A percentile compares a stretch with the other conserved stretches of the same genome.
Conservation (phyloP, 2,113 vertebrate genomes). For the Tychaedon coryphoeus region DNA sequence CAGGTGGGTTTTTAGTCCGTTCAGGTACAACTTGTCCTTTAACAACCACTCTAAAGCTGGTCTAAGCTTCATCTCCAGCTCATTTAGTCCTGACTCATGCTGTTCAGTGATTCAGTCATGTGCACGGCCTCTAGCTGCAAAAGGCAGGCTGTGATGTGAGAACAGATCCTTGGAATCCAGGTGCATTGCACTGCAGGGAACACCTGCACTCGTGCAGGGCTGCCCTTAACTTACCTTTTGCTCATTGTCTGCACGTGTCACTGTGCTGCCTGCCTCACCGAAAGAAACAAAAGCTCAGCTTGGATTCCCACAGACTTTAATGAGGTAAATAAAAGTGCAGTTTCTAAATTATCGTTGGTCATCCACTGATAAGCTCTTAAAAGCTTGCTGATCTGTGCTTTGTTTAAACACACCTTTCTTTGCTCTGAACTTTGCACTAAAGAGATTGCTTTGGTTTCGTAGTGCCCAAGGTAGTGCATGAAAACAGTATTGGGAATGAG, state of each 20-base stretch:
- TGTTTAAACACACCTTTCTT: conserved; percentile 39
- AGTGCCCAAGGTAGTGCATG: not conserved
- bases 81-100: not conserved
- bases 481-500: not conserved
- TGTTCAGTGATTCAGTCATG: not conserved
- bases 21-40: not conserved
- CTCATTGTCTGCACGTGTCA: rapidly evolving
- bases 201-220: not conserved
- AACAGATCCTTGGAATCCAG: not conserved
- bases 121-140: not conserved
- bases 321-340: not conserved
- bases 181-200: rapidly evolving
- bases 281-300: not conserved
- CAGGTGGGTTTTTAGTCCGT: not conserved
- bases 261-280: rapidly evolving
- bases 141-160: not conserved
- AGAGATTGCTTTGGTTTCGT: not conserved
- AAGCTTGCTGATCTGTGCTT: not conserved
- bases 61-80: not conserved
- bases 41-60: not conserved
- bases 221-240: not conserved
- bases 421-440: conserved; percentile 36
- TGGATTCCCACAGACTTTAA: not conserved
- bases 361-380: not conserved
- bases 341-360: not conserved